Base-by-base conservation (phyloP, 1,140 invertebrate genomes). In the Mercenaria mercenaria region DNA sequence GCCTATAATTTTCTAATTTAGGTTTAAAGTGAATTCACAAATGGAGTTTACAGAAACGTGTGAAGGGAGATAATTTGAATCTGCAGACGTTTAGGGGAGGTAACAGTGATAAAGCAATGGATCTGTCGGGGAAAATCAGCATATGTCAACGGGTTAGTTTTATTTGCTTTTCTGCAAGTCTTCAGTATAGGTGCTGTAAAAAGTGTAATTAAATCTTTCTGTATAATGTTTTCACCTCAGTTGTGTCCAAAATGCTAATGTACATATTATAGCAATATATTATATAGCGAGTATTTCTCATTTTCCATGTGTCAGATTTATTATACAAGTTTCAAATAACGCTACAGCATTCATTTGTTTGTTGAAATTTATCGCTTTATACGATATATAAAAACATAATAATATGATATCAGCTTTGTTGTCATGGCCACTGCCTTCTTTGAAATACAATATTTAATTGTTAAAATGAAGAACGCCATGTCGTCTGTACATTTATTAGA, bases 91-190 rank as follows among this genome's bases (percentile, higher is more conserved):
- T n/a, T 13, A 59, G 20, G 56, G 56, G 20, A 47, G 6, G 15
- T 47, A 47, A 47, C 43, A 6, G 6, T 32, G 32, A 20, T 72
- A 20, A 15, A 23, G 18, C 11, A 23, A 50, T 56, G 76, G 47
- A 56, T 34, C 37, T 20, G n/a, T 59, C 41, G 20, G 83, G 83
- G 26, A 85, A 85, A 43, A 85, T 85, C 6, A 74, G 67, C 47
- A 85, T 85, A 67, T 85, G 83, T 67, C 41, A 74, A 34, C 39
- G 83, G 69, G 83, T 85, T 76, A 74, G 83, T 47, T 43, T 39
- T 11, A 4, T 77, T 39, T 29, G 26, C n/a, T n/a, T n/a, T n/a
- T n/a, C n/a, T n/a, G n/a, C n/a, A n/a, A n/a, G n/a, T n/a, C n/a
- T n/a, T n/a, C n/a, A n/a, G n/a, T n/a, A n/a, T n/a, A n/a, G n/a